Evolutionary conservation across 1,140 invertebrate genomes (phyloP), one percentile per base, ranked within the genome.

Genomic region (Brachystomella parvula): DNA sequence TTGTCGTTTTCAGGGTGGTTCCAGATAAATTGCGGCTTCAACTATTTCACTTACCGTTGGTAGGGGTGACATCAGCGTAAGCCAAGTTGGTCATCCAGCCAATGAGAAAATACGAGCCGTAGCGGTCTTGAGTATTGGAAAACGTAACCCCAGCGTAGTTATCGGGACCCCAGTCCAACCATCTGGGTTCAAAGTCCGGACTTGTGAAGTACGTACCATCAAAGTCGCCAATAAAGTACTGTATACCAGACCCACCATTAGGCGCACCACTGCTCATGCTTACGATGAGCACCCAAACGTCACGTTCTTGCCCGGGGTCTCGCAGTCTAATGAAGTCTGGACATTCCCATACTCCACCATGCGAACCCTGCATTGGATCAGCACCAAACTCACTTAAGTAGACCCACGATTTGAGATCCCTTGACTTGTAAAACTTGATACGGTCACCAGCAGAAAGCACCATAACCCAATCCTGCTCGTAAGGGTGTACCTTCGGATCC

Each of bases 261-360:
- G 71, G 71, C 24, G 67, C 71, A 2, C 67, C 71, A 2, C 65
- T 64, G 33, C 67, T 69, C 21, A 67, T 66, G 24, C 62, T 65
- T 3, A 67, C 67, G 2, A 72, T 31, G 17, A 72, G 39, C 26
- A 69, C 67, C 70, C 70, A 71, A 26, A 47, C 29, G n/a, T n/a
- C n/a, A n/a, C n/a, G n/a, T 0, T 60, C 26, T 24, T 29, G 35
- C n/a, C n/a, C n/a, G n/a, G n/a, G n/a, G n/a, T n/a, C n/a, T n/a
- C n/a, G n/a, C 24, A 68, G 15, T 35, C 1, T n/a, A 28, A 72
- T 35, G 28, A 72, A 62, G 49, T 72, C 71, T 19, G 71, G 71
- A 64, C 71, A 72, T 60, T 72, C 71, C 67, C 67, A 72, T 28
- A 69, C 67, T 32, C 70, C 70, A 26, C 44, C 67, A 44, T 68